A percentile compares a stretch with the other conserved stretches of the same genome.
phyloP scores from a whole-genome alignment of 1,140 invertebrate genomes.

The Magallana gigas region DNA sequence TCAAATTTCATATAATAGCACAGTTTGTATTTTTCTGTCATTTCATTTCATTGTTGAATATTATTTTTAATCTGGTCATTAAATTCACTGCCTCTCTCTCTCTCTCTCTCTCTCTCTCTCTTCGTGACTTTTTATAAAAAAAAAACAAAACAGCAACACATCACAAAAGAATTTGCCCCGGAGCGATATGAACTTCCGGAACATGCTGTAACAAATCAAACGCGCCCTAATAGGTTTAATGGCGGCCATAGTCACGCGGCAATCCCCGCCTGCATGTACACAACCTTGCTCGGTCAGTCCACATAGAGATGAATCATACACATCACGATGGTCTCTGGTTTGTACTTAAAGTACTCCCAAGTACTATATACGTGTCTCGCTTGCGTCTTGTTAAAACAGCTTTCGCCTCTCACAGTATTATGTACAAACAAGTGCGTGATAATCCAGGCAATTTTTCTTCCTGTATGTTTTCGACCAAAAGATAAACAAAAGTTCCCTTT shows the following conservation, averaged over 20 bases:
- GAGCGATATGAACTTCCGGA: constrained; percentile 23
- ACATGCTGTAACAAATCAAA: background rate
- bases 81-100: background rate
- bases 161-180: background rate
- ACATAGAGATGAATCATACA: no score
- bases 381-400: background rate
- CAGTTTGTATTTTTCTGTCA: no score
- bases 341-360: no score
- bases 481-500: no score
- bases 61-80: no score
- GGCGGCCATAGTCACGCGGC: background rate
- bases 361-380: background rate
- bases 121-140: background rate
- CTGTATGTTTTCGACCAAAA: no score
- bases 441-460: background rate
- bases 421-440: background rate
- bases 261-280: no score
- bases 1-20: no score
- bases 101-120: constrained; percentile 11
- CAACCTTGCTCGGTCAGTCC: no score
- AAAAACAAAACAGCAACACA: background rate
- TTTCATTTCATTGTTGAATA: no score
- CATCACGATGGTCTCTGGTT: no score
- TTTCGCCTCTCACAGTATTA: background rate
- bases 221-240: background rate